phyloP scores from a whole-genome alignment of 2,797 vertebrate species.

The Gymnoscopelus microlampas region DNA sequence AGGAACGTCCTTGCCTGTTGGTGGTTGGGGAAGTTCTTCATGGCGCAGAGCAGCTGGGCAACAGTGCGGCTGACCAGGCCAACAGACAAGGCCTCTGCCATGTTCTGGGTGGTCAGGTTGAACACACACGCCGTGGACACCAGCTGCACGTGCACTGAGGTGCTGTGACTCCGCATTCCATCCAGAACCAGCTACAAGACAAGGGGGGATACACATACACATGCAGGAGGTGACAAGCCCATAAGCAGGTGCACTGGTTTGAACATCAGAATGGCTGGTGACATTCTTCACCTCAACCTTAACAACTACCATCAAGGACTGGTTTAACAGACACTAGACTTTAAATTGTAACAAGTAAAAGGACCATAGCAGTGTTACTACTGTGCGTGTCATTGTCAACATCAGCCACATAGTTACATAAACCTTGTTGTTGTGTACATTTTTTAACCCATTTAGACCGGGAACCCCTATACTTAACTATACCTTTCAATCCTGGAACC shows the following conservation, averaged over 20 bases:
- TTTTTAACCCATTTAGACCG: too few relatives aligned
- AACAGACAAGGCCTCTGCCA: conserved; percentile 87
- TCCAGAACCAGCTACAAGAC: conserved; percentile 86
- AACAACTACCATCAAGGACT: too few relatives aligned
- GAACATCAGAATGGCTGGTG: too few relatives aligned
- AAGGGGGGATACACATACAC: background rate
- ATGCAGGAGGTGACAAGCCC: background rate
- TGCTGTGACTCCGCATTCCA: conserved; percentile 89
- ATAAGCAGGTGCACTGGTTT: background rate
- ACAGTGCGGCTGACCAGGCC: conserved; percentile 87
- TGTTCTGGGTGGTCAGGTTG: conserved; percentile 89
- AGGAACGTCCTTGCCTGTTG: conserved; percentile 82
- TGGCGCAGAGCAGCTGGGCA: conserved; percentile 86
- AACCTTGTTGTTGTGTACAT: too few relatives aligned
- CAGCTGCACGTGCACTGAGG: conserved; percentile 88
- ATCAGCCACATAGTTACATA: too few relatives aligned
- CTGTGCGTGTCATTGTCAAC: too few relatives aligned
- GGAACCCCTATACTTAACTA: too few relatives aligned
- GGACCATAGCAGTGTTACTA: too few relatives aligned
- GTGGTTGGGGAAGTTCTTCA: conserved; percentile 92
- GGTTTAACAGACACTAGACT: too few relatives aligned
- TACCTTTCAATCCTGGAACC: too few relatives aligned
- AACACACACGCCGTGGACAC: conserved; percentile 91
- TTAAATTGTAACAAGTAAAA: too few relatives aligned
- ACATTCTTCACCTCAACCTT: too few relatives aligned